Evolutionary conservation across 1,140 invertebrate genomes (phyloP).

Genomic region (Anastrepha obliqua): DNA sequence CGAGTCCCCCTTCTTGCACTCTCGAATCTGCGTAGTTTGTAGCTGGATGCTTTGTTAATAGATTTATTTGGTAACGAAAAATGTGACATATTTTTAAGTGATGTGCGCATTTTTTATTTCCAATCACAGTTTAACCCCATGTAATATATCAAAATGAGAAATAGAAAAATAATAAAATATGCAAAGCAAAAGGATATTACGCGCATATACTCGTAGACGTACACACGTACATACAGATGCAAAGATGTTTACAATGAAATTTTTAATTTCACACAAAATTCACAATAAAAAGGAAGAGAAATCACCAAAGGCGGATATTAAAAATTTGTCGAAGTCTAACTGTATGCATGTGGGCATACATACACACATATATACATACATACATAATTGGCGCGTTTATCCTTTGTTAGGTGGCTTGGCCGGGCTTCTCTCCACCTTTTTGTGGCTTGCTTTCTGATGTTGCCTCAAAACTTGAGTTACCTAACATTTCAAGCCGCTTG

Average conservation of each 20-base stretch:
- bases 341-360: not conserved
- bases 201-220: too few species aligned
- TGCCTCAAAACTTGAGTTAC: too few species aligned
- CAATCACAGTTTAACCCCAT: constrained; percentile 6
- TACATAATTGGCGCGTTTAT: not conserved
- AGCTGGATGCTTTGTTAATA: constrained; percentile 27
- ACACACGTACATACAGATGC: too few species aligned
- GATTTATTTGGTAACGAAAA: constrained; percentile 27
- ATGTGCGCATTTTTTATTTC: not conserved
- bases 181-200: not conserved
- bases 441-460: too few species aligned
- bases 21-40: constrained; percentile 13
- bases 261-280: not conserved
- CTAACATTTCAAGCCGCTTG: too few species aligned
- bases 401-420: too few species aligned
- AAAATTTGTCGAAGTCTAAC: not conserved
- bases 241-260: too few species aligned
- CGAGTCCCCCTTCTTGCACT: not conserved
- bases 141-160: not conserved
- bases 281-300: not conserved
- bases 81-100: constrained; percentile 53
- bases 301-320: not conserved
- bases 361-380: not conserved
- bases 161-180: not conserved
- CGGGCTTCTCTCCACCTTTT: too few species aligned